Evolutionary conservation across 2,797 vertebrate genomes (phyloP).

Genomic region (Monodelphis domestica): DNA sequence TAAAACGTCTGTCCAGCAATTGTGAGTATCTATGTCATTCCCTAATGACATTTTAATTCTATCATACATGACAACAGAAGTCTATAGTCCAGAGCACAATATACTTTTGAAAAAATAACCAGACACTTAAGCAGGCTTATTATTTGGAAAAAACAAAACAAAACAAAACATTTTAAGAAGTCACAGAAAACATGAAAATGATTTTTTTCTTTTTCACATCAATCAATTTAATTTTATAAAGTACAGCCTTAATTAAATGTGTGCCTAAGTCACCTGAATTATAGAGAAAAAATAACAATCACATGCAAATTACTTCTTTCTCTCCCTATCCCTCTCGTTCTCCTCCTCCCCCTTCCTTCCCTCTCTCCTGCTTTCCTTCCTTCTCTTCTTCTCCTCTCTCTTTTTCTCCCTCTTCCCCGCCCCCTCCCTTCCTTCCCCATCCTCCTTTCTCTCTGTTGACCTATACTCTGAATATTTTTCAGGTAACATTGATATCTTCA

Average conservation of each 20-base stretch:
- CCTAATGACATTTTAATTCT: constrained; percentile 87
- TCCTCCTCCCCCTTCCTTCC: constrained; percentile 40
- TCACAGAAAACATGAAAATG: constrained; percentile 88
- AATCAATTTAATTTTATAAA: constrained; percentile 81
- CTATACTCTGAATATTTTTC: constrained; percentile 61
- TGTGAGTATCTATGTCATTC: constrained; percentile 89
- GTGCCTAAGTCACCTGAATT: constrained; percentile 64
- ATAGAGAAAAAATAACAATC: constrained; percentile 22
- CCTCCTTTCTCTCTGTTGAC: background rate
- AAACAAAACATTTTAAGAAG: constrained; percentile 85
- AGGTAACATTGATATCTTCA: background rate
- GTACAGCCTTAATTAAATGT: constrained; percentile 76
- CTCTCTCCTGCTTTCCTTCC: background rate
- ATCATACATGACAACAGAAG: constrained; percentile 88
- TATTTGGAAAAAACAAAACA: constrained; percentile 86
- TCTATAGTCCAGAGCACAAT: constrained; percentile 82
- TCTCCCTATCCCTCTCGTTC: too few species aligned
- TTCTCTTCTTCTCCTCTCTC: too few species aligned
- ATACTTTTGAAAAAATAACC: constrained; percentile 85
- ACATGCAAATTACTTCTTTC: constrained; percentile 19
- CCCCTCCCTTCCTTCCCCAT: too few species aligned
- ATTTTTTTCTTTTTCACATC: constrained; percentile 85
- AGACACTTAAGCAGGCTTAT: constrained; percentile 86
- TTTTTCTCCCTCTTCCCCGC: background rate
- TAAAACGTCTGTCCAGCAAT: constrained; percentile 85